These are phyloP conservation scores for Aurelia coerulea DNA, from an alignment of 30 jellyfish, hydroid and myxozoan species.

Conservation along the genomic window DNA sequence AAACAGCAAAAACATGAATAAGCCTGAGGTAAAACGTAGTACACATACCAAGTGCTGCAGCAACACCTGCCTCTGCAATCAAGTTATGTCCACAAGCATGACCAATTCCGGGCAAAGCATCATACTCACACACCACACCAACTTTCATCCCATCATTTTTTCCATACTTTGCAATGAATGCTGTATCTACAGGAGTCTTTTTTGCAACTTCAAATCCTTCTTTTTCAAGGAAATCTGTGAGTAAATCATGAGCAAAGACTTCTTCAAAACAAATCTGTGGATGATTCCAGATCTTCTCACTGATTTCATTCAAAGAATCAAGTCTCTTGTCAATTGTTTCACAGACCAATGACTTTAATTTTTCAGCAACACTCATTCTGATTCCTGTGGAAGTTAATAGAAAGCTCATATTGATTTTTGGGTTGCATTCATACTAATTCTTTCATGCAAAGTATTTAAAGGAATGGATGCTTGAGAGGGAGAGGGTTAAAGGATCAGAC, in stretches of 20 bases:
- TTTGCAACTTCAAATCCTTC: conserved; percentile 87
- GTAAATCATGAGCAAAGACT: conserved; percentile 63
- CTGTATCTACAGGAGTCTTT: conserved; percentile 80
- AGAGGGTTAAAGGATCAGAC: no score
- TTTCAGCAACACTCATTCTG: conserved; percentile 12
- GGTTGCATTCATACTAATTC: no score
- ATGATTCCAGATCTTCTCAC: conserved; percentile 77
- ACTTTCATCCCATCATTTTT: conserved; percentile 70
- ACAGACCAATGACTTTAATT: conserved; percentile 30
- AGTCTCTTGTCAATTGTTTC: conserved; percentile 57
- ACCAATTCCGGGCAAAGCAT: conserved; percentile 98
- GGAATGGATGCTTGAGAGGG: no score
- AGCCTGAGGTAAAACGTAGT: background rate
- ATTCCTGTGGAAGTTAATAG: no score
- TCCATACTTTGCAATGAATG: conserved; percentile 90
- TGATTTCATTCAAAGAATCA: conserved; percentile 57
- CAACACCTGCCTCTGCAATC: conserved; percentile 94
- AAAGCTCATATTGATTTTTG: no score
- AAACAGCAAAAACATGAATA: no score
- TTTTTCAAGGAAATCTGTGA: conserved; percentile 67
- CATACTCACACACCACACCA: conserved; percentile 91
- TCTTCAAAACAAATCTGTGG: conserved; percentile 92
- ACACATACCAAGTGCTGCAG: conserved; percentile 87
- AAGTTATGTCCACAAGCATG: conserved; percentile 98
- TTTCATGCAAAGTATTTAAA: no score